phyloP scores from a whole-genome alignment of 2,888 invertebrate species.

The Temnothorax unifasciatus region DNA sequence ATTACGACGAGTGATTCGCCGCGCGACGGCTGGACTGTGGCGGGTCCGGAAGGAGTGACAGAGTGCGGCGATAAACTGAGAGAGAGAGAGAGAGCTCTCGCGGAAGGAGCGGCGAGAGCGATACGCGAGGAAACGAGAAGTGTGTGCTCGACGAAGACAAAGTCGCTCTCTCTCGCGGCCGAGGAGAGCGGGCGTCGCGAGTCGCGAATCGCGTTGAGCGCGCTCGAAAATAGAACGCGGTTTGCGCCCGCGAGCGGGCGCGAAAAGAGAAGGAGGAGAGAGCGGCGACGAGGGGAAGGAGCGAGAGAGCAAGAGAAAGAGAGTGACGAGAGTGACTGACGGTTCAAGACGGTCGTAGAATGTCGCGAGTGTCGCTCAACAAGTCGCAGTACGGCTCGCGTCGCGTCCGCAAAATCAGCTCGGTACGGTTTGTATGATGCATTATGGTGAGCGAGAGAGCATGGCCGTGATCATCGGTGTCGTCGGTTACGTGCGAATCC shows the following conservation, averaged over 20 bases:
- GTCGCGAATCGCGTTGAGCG: slow-evolving; percentile 32
- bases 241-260: slow-evolving; percentile 10
- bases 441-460: background rate
- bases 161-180: slow-evolving; percentile 1
- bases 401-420: slow-evolving; percentile 85
- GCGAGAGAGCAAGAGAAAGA: slow-evolving; percentile 43
- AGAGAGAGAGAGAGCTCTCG: background rate
- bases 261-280: background rate
- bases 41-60: slow-evolving; percentile 36
- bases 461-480: background rate
- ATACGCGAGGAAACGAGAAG: background rate
- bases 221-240: slow-evolving; percentile 54
- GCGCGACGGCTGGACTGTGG: slow-evolving; percentile 29
- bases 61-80: background rate
- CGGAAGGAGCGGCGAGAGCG: background rate
- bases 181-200: slow-evolving; percentile 38
- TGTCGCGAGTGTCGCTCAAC: slow-evolving; percentile 86
- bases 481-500: background rate
- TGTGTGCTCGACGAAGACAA: background rate
- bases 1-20: slow-evolving; percentile 81
- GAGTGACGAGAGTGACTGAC: slow-evolving; percentile 68
- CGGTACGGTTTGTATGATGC: slow-evolving; percentile 79
- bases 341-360: slow-evolving; percentile 77
- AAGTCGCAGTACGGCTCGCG: slow-evolving; percentile 86
- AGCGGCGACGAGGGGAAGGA: slow-evolving; percentile 51